These are phyloP conservation scores for Siderastrea radians DNA, from an alignment of 92 coral and sea anemone genomes.

Conservation along the genomic window DNA sequence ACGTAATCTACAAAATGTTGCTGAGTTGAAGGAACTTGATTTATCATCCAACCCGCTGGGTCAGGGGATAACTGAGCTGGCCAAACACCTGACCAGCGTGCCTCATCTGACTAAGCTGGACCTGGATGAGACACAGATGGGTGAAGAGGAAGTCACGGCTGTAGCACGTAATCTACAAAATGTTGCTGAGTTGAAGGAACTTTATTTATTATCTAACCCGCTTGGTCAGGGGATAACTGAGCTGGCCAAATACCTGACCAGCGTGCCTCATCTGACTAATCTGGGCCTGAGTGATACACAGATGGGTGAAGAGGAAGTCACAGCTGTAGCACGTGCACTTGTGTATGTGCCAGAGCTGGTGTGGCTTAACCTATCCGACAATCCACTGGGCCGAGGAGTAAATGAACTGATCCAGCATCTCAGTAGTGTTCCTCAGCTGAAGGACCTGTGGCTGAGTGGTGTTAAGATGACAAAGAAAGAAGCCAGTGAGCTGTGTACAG, in stretches of 20 bases:
- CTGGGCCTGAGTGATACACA: not conserved
- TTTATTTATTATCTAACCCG: not conserved
- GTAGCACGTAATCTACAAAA: not conserved
- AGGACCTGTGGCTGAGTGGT: not conserved
- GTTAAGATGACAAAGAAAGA: constrained; percentile 32
- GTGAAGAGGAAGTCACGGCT: constrained; percentile 10
- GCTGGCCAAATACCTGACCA: not conserved
- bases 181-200: not conserved
- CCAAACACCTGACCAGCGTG: not conserved
- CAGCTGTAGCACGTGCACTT: constrained; percentile 13
- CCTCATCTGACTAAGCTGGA: not conserved
- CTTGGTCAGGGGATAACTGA: constrained; percentile 14
- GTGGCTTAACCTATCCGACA: not conserved
- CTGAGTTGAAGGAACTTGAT: not conserved
- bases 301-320: constrained; percentile 23
- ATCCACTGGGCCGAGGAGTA: constrained; percentile 26
- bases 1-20: not conserved
- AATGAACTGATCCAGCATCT: not conserved
- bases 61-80: not conserved
- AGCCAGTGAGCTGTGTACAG: not conserved
- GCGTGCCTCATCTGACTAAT: not conserved
- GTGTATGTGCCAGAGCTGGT: not conserved
- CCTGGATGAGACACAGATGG: not conserved
- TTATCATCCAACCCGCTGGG: not conserved
- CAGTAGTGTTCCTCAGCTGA: not conserved